phyloP scores from a whole-genome alignment of 2,113 vertebrate genomes.

The Ploceus nigricollis region DNA sequence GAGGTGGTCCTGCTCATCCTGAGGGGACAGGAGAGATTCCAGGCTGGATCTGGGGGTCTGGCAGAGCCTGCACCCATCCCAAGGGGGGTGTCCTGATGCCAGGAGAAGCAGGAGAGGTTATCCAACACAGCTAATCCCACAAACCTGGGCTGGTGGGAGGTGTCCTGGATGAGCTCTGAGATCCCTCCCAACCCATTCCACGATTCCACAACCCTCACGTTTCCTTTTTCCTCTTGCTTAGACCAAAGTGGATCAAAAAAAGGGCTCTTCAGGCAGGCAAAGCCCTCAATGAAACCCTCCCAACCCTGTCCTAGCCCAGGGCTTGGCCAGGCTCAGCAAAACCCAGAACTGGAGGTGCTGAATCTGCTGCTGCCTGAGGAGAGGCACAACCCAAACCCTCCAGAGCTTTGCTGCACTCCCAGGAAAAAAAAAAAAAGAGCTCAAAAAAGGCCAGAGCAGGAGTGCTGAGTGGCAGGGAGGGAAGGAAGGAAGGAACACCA shows the following conservation, averaged over 20 bases:
- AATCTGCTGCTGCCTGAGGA: not conserved
- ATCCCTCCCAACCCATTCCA: not conserved
- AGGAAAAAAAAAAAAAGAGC: not conserved
- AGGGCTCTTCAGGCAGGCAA: not conserved
- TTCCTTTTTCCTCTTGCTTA: not conserved
- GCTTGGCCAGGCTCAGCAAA: not conserved
- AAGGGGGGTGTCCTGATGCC: not conserved
- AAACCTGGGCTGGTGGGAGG: rapidly evolving
- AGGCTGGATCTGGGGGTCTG: not conserved
- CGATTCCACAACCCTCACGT: rapidly evolving
- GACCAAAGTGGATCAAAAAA: not conserved
- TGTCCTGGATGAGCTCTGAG: not conserved
- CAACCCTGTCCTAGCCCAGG: not conserved
- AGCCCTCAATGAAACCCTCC: not conserved
- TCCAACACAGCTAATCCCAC: not conserved
- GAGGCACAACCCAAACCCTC: not conserved
- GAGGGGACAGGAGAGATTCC: rapidly evolving
- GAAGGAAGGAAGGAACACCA: not conserved
- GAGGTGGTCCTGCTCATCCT: not conserved
- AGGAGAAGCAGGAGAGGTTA: not conserved
- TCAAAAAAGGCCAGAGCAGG: not conserved
- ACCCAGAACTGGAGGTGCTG: not conserved
- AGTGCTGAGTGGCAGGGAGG: not conserved
- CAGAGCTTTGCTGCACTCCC: not conserved
- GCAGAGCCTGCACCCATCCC: not conserved